Base-by-base conservation (phyloP, 2,113 vertebrate genomes). In the Phyllostomus hastatus region DNA sequence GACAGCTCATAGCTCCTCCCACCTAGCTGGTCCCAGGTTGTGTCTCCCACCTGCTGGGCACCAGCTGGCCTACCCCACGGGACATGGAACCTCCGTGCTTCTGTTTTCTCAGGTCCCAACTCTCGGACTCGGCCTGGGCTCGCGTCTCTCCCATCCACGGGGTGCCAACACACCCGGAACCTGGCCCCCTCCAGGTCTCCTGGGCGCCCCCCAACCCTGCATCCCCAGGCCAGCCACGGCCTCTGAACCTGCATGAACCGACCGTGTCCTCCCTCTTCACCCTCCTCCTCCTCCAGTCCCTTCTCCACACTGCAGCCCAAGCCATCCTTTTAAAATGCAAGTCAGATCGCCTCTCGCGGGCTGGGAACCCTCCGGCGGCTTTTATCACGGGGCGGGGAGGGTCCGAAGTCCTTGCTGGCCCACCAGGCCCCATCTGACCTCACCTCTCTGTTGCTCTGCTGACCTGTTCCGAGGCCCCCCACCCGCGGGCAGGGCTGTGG, bases 11-110 rank as follows among this genome's bases (percentile, higher is more conserved):
- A 22, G 66, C 43, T 41, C 52, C 38, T 31, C 72, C 35, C 35
- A 12, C 10, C 2, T 2, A 10, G 24, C 26, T 0, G 4, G 5
- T 67, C 20, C 52, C 52, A 4, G 7, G 31, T 11, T 1, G 1
- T 0, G 24, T 22, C 41, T 35, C 24, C 14, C 0, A 2, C 35
- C 38, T 8, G 7, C 66, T 24, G 5, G 5, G 33, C 48, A 14
- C 19, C 7, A 26, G 2, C 19, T 22, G 10, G 35, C 69, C 24
- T 33, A 54, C 43, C 59, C 67, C 24, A 5, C 8, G 0, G 43
- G 4, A 64, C 54, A 0, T 5, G 61, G 50, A 38, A 57, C 20
- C 15, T 1, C 4, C 26, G 0, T 0, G 26, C 16, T 78, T 83
- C 28, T 31, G 7, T 61, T 35, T 41, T 10, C 80, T 54, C 28